These are phyloP conservation scores for Micrasema minimum DNA, from an alignment of 1,140 invertebrate species.

Conservation along the genomic window DNA sequence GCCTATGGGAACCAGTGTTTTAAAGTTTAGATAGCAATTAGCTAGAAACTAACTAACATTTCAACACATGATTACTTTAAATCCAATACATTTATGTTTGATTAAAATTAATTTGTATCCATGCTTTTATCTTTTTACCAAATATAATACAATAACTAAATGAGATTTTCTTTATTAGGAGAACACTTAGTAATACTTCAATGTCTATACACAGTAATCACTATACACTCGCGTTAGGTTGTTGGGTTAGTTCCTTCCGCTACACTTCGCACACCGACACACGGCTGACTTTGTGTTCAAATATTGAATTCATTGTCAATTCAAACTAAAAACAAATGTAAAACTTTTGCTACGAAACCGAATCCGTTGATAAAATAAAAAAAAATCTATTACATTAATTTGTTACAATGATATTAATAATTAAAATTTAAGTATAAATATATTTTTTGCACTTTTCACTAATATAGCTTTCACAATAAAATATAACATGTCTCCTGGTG, in stretches of 20 bases:
- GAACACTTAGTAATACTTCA: conserved; percentile 38
- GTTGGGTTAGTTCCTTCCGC: background rate
- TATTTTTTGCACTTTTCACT: conserved; percentile 22
- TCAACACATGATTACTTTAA: conserved; percentile 19
- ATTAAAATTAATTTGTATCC: conserved; percentile 34
- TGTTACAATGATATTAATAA: conserved; percentile 21
- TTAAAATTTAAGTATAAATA: conserved; percentile 30
- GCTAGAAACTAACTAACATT: conserved; percentile 8
- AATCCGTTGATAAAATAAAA: too few relatives aligned
- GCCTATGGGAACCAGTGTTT: conserved; percentile 5
- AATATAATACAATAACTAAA: conserved; percentile 30
- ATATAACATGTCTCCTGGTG: conserved; percentile 20
- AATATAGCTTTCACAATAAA: conserved; percentile 31
- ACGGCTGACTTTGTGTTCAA: too few relatives aligned
- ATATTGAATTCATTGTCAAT: too few relatives aligned
- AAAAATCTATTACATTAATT: background rate
- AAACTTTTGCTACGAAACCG: too few relatives aligned
- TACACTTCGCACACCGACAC: too few relatives aligned
- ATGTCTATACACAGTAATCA: conserved; percentile 32
- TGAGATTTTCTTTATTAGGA: conserved; percentile 40
- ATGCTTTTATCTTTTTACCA: conserved; percentile 4
- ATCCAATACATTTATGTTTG: conserved; percentile 24
- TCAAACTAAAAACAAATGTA: too few relatives aligned
- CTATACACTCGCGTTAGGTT: conserved; percentile 21
- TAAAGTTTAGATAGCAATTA: conserved; percentile 4